These are phyloP conservation scores for Centropus bengalensis DNA, from an alignment of 2,113 vertebrate genomes.

Conservation along the genomic window DNA sequence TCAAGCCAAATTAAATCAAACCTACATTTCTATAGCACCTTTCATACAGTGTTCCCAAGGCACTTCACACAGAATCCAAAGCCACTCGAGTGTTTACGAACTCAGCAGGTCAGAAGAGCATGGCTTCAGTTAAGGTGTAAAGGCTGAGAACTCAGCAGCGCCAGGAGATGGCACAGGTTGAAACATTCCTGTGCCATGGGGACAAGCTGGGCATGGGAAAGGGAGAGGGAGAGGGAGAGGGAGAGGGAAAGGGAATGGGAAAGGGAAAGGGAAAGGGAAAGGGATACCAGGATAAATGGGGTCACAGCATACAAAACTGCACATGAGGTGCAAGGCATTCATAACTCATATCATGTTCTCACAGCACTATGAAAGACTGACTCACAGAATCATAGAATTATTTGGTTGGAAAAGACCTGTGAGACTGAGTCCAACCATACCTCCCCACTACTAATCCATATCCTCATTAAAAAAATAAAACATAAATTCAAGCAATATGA, in stretches of 20 bases:
- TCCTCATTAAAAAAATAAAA: background rate
- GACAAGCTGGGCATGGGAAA: background rate
- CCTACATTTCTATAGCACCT: conserved; percentile 2
- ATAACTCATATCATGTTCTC: background rate
- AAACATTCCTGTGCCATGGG: background rate
- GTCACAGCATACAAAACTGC: background rate
- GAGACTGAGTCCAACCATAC: too few species aligned
- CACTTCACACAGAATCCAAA: conserved; percentile 10
- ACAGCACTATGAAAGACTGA: background rate
- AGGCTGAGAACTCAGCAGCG: background rate
- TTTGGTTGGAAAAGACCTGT: too few species aligned
- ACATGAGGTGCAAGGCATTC: accelerated
- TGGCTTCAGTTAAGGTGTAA: background rate
- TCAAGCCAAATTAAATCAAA: conserved; percentile 52
- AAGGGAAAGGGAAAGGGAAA: too few species aligned
- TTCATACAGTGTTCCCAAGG: background rate
- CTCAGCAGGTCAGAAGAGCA: background rate
- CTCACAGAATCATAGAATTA: background rate
- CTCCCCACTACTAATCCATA: too few species aligned
- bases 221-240: too few species aligned
- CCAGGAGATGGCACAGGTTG: background rate
- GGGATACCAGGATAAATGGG: too few species aligned
- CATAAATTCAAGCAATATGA: background rate
- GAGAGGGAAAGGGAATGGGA: too few species aligned
- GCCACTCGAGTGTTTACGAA: background rate